Evolutionary conservation across 2,797 vertebrate genomes (phyloP).

Genomic region (Darevskia nairensis): DNA sequence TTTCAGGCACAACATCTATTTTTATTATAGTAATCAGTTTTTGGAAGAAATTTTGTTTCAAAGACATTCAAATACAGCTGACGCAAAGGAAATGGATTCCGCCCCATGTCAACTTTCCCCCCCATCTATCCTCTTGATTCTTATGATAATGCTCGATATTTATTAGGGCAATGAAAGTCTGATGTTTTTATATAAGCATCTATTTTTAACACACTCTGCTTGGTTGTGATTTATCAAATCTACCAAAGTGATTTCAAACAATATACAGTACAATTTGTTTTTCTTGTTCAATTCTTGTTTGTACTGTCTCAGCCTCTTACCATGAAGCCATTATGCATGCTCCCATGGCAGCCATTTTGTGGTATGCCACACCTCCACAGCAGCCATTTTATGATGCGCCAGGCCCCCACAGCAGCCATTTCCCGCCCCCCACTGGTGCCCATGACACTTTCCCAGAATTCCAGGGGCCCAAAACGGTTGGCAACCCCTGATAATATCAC

Average conservation of each 20-base stretch:
- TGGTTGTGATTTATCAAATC: constrained; percentile 12
- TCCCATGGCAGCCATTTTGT: too few species aligned
- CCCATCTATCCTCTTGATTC: not conserved
- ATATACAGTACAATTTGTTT: too few species aligned
- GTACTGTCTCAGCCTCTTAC: too few species aligned
- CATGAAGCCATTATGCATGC: too few species aligned
- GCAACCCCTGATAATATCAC: not conserved
- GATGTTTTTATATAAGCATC: constrained; percentile 9
- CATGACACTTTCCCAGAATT: too few species aligned
- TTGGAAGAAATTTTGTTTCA: constrained; percentile 22
- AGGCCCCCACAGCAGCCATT: too few species aligned
- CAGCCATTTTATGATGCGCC: too few species aligned
- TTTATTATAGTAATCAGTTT: not conserved
- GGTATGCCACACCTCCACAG: too few species aligned
- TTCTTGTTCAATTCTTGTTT: too few species aligned
- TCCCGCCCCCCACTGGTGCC: too few species aligned
- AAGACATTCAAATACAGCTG: not conserved
- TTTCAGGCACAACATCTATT: constrained; percentile 29
- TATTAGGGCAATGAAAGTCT: constrained; percentile 30
- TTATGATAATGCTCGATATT: not conserved
- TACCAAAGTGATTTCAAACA: not conserved
- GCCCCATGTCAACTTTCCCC: not conserved
- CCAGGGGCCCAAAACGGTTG: too few species aligned
- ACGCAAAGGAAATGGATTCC: constrained; percentile 5
- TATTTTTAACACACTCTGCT: constrained; percentile 35